Percentiles rank a stretch among this genome's conserved stretches.
Conservation (phyloP, 2,113 vertebrate species). For the Rhinoderma darwinii region DNA sequence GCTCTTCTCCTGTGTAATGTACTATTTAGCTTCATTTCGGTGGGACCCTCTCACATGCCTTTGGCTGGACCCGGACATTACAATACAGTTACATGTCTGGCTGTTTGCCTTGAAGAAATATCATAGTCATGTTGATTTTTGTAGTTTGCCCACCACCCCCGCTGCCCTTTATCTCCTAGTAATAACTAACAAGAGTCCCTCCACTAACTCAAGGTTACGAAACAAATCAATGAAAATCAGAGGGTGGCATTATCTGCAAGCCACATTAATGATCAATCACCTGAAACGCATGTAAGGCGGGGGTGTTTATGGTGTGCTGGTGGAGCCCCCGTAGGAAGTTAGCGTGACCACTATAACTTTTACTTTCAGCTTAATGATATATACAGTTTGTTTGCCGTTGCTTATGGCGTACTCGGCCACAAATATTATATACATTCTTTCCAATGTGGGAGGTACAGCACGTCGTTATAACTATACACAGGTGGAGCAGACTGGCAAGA, state of each 20-base stretch:
- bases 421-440: no score
- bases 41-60: not conserved
- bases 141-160: not conserved
- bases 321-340: not conserved
- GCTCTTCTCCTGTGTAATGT: not conserved
- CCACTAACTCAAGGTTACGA: slow-evolving; percentile 37
- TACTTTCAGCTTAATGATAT: no score
- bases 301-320: not conserved
- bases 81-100: not conserved
- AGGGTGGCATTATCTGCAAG: not conserved
- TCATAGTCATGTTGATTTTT: not conserved
- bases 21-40: not conserved
- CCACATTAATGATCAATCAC: slow-evolving; percentile 28
- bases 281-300: not conserved
- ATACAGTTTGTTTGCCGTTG: no score
- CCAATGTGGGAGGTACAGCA: no score
- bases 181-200: slow-evolving; percentile 38
- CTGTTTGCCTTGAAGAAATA: not conserved
- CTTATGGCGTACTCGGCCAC: no score
- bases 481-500: no score
- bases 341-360: no score
- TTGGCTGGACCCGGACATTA: not conserved
- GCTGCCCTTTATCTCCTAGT: slow-evolving; percentile 33
- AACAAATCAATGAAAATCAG: slow-evolving; percentile 34
- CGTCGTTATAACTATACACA: no score